phyloP scores from a whole-genome alignment of 2,888 invertebrate genomes.

The Plebejus anna region DNA sequence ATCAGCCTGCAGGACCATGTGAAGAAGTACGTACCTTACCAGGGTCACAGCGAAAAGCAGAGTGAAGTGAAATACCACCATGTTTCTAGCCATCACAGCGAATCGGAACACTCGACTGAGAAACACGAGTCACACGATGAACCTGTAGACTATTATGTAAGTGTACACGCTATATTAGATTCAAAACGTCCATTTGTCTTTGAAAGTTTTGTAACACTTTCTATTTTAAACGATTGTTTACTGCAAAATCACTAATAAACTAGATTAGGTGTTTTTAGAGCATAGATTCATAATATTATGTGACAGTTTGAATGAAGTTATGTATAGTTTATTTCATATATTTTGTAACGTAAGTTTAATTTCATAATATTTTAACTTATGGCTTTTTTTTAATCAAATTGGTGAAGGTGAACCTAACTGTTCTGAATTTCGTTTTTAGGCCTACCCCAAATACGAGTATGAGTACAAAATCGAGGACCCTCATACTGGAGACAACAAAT shows the following conservation, averaged over 20 bases:
- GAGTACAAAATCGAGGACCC: slow-evolving; percentile 82
- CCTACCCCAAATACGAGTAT: slow-evolving; percentile 80
- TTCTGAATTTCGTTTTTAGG: slow-evolving; percentile 45
- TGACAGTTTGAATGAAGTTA: too few relatives aligned
- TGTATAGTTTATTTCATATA: too few relatives aligned
- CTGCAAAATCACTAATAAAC: background rate
- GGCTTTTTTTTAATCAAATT: background rate
- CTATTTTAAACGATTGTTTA: slow-evolving; percentile 21
- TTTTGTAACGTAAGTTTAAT: too few relatives aligned
- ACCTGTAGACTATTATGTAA: slow-evolving; percentile 73
- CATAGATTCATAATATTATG: background rate
- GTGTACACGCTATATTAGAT: slow-evolving; percentile 39
- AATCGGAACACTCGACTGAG: slow-evolving; percentile 42
- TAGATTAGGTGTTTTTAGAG: background rate
- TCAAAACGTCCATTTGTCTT: slow-evolving; percentile 25
- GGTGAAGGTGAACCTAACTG: background rate
- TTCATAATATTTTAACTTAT: too few relatives aligned
- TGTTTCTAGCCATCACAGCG: slow-evolving; percentile 40
- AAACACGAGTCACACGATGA: slow-evolving; percentile 60
- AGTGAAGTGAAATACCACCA: slow-evolving; percentile 31
- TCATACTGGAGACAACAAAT: slow-evolving; percentile 82
- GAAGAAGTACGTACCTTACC: background rate
- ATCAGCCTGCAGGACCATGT: background rate
- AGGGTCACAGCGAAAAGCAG: background rate
- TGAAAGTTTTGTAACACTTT: slow-evolving; percentile 26